phyloP scores from a whole-genome alignment of 2,797 vertebrate species.

The Pelobates cultripes region DNA sequence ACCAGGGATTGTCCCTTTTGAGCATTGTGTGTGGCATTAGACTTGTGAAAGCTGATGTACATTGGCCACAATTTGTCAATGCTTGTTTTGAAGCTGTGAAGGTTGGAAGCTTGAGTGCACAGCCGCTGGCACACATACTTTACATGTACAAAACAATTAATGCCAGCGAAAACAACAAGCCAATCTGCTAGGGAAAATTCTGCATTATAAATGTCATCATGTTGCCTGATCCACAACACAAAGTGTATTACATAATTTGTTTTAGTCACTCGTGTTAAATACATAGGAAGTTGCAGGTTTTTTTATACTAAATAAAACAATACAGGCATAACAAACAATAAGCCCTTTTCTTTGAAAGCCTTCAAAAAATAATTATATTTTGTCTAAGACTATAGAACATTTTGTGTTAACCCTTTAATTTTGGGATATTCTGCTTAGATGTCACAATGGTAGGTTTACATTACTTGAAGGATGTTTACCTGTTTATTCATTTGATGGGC shows the following conservation, averaged over 20 bases:
- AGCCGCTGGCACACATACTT: constrained; percentile 34
- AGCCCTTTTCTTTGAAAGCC: too few relatives aligned
- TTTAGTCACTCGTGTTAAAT: not conserved
- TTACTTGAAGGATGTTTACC: too few relatives aligned
- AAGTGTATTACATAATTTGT: constrained; percentile 7
- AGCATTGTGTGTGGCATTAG: constrained; percentile 9
- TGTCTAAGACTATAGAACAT: too few relatives aligned
- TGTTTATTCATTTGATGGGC: too few relatives aligned
- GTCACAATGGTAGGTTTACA: too few relatives aligned
- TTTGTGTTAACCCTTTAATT: too few relatives aligned
- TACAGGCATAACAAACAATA: not conserved
- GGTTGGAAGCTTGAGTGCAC: constrained; percentile 2
- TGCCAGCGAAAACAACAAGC: not conserved
- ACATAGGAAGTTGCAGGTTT: not conserved
- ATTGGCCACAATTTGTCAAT: constrained; percentile 1
- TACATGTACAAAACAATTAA: constrained; percentile 42
- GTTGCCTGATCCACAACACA: constrained; percentile 14
- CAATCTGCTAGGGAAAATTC: constrained; percentile 3
- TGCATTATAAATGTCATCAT: constrained; percentile 13
- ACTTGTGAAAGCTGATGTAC: constrained; percentile 34
- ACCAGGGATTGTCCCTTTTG: not conserved
- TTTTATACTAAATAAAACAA: not conserved
- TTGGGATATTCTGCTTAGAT: too few relatives aligned
- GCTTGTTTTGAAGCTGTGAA: not conserved
- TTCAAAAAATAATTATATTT: too few relatives aligned